A percentile compares a stretch with the other conserved stretches of the same genome.
These are phyloP conservation scores for Sardinella longiceps DNA, from an alignment of 2,797 vertebrate species.

Conservation along the genomic window DNA sequence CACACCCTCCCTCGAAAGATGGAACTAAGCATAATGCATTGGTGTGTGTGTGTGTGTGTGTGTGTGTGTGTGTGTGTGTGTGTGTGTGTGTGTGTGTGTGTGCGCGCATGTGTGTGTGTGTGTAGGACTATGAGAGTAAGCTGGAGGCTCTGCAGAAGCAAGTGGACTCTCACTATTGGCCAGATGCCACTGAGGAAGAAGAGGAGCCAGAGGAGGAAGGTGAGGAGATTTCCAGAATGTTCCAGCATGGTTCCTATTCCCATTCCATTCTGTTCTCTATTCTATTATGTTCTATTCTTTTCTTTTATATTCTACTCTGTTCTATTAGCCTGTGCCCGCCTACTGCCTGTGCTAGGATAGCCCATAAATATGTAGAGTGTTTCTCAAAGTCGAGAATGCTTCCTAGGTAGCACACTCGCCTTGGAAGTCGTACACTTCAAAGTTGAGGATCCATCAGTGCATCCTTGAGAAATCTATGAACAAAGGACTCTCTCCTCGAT, in stretches of 20 bases:
- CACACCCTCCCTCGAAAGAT: background rate
- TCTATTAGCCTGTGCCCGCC: no score
- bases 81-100: constrained; percentile 4
- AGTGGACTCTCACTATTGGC: constrained; percentile 88
- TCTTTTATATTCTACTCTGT: background rate
- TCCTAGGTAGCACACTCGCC: no score
- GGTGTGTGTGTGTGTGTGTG: constrained; percentile 10
- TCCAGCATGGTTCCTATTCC: background rate
- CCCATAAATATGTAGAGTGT: no score
- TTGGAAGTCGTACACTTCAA: no score
- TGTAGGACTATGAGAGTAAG: constrained; percentile 96
- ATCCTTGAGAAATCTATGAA: no score
- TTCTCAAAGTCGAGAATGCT: no score
- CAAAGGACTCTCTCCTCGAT: no score
- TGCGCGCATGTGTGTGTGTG: constrained; percentile 9
- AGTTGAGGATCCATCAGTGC: no score
- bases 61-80: no score
- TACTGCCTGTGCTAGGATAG: no score
- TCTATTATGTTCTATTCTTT: background rate
- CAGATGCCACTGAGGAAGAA: constrained; percentile 91
- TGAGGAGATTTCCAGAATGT: constrained; percentile 56
- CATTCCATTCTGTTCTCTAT: background rate
- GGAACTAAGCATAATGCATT: background rate
- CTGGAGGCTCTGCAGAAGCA: constrained; percentile 94
- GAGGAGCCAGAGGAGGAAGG: constrained; percentile 94